phyloP scores from a whole-genome alignment of 2,113 vertebrate genomes.

The Lycaon pictus region DNA sequence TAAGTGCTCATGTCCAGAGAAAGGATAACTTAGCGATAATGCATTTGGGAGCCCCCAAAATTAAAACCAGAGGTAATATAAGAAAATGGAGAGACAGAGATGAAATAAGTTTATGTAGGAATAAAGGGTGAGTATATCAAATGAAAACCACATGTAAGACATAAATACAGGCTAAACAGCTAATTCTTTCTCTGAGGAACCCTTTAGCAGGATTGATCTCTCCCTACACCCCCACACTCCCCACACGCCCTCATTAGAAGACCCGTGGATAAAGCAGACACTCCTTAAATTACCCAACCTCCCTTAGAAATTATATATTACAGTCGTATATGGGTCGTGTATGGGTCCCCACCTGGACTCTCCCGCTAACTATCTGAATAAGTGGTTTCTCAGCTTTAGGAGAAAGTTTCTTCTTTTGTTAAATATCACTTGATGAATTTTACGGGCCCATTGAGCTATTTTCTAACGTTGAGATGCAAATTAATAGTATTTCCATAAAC shows the following conservation, averaged over 20 bases:
- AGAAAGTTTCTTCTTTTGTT: background rate
- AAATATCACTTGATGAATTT: background rate
- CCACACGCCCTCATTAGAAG: background rate
- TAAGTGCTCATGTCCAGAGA: constrained; percentile 29
- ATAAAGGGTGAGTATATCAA: constrained; percentile 45
- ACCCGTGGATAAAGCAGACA: background rate
- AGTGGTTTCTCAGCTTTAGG: background rate
- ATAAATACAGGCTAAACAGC: background rate
- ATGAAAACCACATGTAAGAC: constrained; percentile 61
- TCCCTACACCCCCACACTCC: background rate
- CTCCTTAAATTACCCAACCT: background rate
- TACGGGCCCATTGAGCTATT: background rate
- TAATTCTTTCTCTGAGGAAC: constrained; percentile 12
- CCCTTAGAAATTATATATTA: background rate
- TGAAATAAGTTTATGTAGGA: background rate
- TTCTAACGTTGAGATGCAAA: constrained; percentile 31
- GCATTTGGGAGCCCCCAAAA: background rate
- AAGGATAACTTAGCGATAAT: background rate
- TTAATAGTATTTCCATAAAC: background rate
- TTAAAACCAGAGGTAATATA: constrained; percentile 63
- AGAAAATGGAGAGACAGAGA: constrained; percentile 42
- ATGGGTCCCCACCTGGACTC: background rate
- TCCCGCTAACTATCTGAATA: background rate
- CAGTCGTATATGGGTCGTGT: background rate
- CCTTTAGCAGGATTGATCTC: background rate